Base-by-base conservation (phyloP, 2,113 vertebrate species). In the Plectropomus leopardus region DNA sequence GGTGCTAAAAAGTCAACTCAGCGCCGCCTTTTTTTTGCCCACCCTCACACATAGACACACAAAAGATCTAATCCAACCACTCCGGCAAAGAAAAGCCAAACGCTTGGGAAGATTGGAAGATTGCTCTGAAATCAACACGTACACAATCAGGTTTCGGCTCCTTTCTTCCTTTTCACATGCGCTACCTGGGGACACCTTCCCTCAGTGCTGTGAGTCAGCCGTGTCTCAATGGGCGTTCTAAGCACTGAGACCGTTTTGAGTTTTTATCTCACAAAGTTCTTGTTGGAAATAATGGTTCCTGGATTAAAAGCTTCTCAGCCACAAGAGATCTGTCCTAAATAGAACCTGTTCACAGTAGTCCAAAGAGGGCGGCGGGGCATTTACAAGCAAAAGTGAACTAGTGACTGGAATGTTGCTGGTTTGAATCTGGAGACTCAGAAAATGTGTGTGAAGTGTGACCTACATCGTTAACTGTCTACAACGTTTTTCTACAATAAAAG, bases 61-160 rank as follows among this genome's bases (percentile, higher is more conserved):
- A 90, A 93, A 92, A 76, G 85, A 86, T 72, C 79, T 57, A 72
- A 92, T 90, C 85, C 51, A 57, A 88, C 73, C 77, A 84, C 88
- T 86, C 66, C 17, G 55, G 53, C 65, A 82, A 76, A 92, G 87
- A 93, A 91, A 93, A 87, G 84, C 85, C 58, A 64, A 89, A 80
- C 58, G 88, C 90, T 93, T 92, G 91, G 91, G 90, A 93, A 94
- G 94, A 94, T 92, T 86, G 86, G 90, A 89, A 92, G 92, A 93
- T 90, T 93, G 92, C 87, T 85, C 84, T 89, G 88, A 90, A 93
- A 92, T 94, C 93, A 91, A 92, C 86, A 90, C 84, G 68, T 90
- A 81, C 63, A 91, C 92, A 93, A 88, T 88, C 76, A 50, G 84
- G 85, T 83, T 86, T 90, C 86, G 79, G 88, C 71, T 80, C 90